Percentiles rank a stretch among this genome's conserved stretches.
Conservation (phyloP, 2,113 vertebrate genomes). For the Hippopotamus amphibius region DNA sequence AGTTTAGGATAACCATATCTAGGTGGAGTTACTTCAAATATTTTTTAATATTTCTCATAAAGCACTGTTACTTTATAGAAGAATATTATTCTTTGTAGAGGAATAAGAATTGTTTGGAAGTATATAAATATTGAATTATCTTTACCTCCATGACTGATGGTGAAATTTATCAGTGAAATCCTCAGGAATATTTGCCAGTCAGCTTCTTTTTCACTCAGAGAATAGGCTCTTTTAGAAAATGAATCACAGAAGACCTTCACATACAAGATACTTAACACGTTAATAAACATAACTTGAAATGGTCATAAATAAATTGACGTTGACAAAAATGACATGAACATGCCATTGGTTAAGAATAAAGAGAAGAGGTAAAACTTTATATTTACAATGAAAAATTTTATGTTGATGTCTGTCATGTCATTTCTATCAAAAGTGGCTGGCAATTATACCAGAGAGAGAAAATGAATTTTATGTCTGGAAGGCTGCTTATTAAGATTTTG, state of each 20-base stretch:
- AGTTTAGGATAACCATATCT: neutral
- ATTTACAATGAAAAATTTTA: constrained; percentile 32
- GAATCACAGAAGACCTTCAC: neutral
- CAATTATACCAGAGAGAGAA: neutral
- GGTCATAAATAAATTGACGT: neutral
- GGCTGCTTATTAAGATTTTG: constrained; percentile 16
- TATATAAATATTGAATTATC: neutral
- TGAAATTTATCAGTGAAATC: neutral
- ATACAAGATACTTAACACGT: neutral
- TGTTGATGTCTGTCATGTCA: neutral
- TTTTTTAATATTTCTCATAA: neutral
- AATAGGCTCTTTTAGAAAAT: neutral
- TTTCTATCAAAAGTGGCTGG: neutral
- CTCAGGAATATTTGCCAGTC: neutral
- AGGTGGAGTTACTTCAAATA: neutral
- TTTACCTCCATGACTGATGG: neutral
- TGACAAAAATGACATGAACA: neutral
- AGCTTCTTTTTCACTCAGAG: neutral
- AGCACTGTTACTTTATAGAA: neutral
- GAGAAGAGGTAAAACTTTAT: neutral
- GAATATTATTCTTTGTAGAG: neutral
- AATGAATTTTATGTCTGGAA: constrained; percentile 31
- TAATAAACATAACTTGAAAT: neutral
- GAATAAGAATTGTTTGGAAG: neutral
- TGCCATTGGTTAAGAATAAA: neutral